These are phyloP conservation scores for Hedya salicella DNA, from an alignment of 2,888 invertebrate genomes.

Conservation along the genomic window DNA sequence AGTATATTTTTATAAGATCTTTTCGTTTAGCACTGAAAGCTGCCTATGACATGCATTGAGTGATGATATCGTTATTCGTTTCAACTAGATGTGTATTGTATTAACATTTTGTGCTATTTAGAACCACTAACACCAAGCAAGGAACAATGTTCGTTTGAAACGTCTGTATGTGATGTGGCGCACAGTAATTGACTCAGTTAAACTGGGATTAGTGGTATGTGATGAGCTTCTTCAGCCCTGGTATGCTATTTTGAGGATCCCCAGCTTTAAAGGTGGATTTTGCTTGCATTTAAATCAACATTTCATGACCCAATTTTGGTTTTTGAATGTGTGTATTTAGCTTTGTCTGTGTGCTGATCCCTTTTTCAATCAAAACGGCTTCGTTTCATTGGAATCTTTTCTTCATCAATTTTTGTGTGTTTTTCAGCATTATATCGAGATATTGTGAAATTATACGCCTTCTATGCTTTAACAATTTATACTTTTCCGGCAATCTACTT, in stretches of 20 bases:
- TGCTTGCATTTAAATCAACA: slow-evolving; percentile 19
- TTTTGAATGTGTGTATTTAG: slow-evolving; percentile 36
- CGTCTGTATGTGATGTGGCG: slow-evolving; percentile 20
- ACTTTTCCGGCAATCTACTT: too few relatives aligned
- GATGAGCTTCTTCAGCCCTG: slow-evolving; percentile 14
- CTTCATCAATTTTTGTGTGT: not conserved
- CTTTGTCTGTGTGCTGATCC: slow-evolving; percentile 31
- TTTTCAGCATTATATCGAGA: not conserved
- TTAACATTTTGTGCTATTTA: slow-evolving; percentile 25
- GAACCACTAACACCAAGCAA: slow-evolving; percentile 29
- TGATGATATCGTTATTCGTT: slow-evolving; percentile 13
- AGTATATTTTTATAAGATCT: not conserved
- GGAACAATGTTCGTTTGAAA: not conserved
- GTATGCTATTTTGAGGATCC: slow-evolving; percentile 27
- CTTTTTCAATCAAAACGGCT: slow-evolving; percentile 24
- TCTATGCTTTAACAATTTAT: not conserved
- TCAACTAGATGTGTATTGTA: slow-evolving; percentile 10
- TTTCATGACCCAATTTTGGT: slow-evolving; percentile 19
- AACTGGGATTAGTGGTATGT: slow-evolving; percentile 19
- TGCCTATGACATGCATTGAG: slow-evolving; percentile 20
- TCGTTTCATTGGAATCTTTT: not conserved
- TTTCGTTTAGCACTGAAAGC: slow-evolving; percentile 15
- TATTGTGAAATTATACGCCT: not conserved
- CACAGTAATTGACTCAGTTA: slow-evolving; percentile 25
- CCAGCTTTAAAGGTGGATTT: slow-evolving; percentile 27